Conservation (phyloP, 2,797 vertebrate genomes). For the Synanceia verrucosa region DNA sequence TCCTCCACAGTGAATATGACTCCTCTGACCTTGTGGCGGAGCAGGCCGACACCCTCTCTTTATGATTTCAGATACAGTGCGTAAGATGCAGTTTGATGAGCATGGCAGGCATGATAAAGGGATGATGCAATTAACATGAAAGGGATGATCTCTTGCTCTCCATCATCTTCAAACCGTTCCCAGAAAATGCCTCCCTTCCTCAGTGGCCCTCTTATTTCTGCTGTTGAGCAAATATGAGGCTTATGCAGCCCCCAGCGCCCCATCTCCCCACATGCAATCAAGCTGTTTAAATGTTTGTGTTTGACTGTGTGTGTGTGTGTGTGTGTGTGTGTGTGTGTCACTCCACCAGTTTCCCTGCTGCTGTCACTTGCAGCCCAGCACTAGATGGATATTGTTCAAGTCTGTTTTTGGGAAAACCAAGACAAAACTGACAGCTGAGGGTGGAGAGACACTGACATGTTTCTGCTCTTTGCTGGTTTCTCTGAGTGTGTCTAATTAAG, state of each 20-base stretch:
- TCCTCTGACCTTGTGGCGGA: slow-evolving; percentile 59
- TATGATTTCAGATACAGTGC: slow-evolving; percentile 22
- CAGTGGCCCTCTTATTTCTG: slow-evolving; percentile 56
- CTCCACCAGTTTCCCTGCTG: slow-evolving; percentile 10
- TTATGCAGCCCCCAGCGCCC: slow-evolving; percentile 43
- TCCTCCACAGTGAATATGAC: neutral
- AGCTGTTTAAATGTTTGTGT: slow-evolving; percentile 80
- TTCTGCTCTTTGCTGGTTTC: slow-evolving; percentile 28
- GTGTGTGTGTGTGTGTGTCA: slow-evolving; percentile 5
- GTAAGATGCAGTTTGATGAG: slow-evolving; percentile 44
- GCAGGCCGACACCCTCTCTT: slow-evolving; percentile 8
- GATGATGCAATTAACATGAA: slow-evolving; percentile 66
- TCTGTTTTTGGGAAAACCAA: slow-evolving; percentile 40
- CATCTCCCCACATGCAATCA: slow-evolving; percentile 56
- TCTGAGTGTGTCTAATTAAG: slow-evolving; percentile 21
- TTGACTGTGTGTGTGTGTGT: slow-evolving; percentile 54
- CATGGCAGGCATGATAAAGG: slow-evolving; percentile 49
- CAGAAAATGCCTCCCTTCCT: slow-evolving; percentile 30
- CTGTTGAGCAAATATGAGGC: slow-evolving; percentile 60
- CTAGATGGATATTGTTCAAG: slow-evolving; percentile 44
- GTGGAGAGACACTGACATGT: slow-evolving; percentile 8
- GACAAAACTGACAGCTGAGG: slow-evolving; percentile 45
- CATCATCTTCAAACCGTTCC: slow-evolving; percentile 14
- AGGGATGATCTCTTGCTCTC: slow-evolving; percentile 36
- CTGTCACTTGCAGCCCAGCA: slow-evolving; percentile 30